A percentile compares a stretch with the other conserved stretches of the same genome.
Evolutionary conservation across 2,113 vertebrate genomes (phyloP).

Genomic region (Pyrgilauda ruficollis): DNA sequence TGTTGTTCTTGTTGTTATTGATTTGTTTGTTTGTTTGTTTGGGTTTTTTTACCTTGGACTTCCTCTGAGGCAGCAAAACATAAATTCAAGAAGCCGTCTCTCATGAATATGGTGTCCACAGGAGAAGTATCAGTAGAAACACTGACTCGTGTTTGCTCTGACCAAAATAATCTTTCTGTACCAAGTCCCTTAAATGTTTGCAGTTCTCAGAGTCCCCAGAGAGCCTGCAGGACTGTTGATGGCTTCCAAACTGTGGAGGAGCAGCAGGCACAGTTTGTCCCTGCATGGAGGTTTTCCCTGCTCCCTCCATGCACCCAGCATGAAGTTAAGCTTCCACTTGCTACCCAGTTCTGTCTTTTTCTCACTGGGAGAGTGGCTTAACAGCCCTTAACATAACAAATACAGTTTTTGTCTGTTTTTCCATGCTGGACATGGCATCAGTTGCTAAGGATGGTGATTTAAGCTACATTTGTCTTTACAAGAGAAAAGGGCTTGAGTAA

Average conservation of each 20-base stretch:
- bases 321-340: background rate
- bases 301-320: background rate
- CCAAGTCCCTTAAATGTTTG: background rate
- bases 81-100: background rate
- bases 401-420: background rate
- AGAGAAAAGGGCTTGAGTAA: background rate
- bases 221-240: background rate
- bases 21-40: background rate
- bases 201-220: background rate
- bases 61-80: background rate
- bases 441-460: background rate
- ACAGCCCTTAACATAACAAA: background rate
- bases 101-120: background rate
- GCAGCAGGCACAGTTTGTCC: fast-evolving
- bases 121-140: fast-evolving
- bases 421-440: background rate
- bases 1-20: background rate
- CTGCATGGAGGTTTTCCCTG: background rate
- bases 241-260: background rate
- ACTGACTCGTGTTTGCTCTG: background rate
- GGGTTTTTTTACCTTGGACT: background rate
- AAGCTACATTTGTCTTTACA: background rate
- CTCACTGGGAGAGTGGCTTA: background rate
- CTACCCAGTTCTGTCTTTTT: background rate
- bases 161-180: background rate